These are phyloP conservation scores for Ornithoptera priamus DNA, from an alignment of 2,888 invertebrate species.

Conservation along the genomic window DNA sequence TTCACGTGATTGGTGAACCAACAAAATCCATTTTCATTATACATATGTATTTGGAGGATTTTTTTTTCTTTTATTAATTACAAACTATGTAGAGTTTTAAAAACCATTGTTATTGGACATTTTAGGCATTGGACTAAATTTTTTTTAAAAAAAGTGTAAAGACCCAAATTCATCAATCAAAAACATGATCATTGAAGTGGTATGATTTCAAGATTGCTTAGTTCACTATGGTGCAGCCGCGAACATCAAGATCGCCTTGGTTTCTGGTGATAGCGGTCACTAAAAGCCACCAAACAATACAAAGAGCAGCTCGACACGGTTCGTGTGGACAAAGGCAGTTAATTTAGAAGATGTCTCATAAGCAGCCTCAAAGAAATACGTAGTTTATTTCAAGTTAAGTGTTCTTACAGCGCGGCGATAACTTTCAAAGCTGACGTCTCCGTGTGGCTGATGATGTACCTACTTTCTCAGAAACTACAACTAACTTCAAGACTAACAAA, in stretches of 20 bases:
- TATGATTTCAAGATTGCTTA: not conserved
- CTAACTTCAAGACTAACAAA: too few species aligned
- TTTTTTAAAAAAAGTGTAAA: too few species aligned
- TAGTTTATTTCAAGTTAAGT: not conserved
- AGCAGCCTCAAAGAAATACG: conserved; percentile 4
- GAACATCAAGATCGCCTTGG: not conserved
- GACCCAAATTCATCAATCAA: too few species aligned
- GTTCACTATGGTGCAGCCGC: not conserved
- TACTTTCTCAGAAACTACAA: not conserved
- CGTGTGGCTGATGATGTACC: not conserved
- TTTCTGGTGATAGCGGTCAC: not conserved
- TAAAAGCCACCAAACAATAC: conserved; percentile 2
- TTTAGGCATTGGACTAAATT: too few species aligned
- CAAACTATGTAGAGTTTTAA: too few species aligned
- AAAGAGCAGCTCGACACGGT: conserved; percentile 4
- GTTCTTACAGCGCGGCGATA: not conserved
- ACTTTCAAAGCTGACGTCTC: not conserved
- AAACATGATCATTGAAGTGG: too few species aligned
- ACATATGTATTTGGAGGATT: too few species aligned
- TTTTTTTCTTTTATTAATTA: too few species aligned
- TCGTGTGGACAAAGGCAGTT: conserved; percentile 4
- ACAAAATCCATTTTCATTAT: too few species aligned
- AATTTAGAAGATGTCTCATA: conserved; percentile 2
- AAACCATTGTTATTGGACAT: too few species aligned
- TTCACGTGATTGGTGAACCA: too few species aligned